Percentiles rank a stretch among this genome's conserved stretches.
phyloP scores from a whole-genome alignment of 2,888 invertebrate species.

The Agrilus biguttatus region DNA sequence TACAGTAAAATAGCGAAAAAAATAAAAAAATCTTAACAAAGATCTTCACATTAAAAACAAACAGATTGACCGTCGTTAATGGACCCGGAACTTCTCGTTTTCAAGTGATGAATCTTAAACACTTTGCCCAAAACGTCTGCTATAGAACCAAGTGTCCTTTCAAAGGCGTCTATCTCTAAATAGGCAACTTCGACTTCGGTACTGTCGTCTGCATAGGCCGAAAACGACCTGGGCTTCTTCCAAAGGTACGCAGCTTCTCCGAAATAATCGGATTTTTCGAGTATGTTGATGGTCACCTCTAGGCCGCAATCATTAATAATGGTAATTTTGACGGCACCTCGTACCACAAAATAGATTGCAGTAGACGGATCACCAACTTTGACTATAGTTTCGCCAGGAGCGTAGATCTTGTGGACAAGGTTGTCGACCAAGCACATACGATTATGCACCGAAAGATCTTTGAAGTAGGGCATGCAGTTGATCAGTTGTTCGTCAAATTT shows the following conservation, averaged over 20 bases:
- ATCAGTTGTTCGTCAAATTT: conserved; percentile 85
- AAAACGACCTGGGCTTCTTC: conserved; percentile 84
- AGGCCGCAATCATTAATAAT: conserved; percentile 63
- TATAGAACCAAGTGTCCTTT: conserved; percentile 72
- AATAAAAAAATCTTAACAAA: no score
- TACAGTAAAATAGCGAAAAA: no score
- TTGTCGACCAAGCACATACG: conserved; percentile 90
- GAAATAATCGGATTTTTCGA: conserved; percentile 65
- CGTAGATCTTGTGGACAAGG: conserved; percentile 53
- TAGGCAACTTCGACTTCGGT: conserved; percentile 77
- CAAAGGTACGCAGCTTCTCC: conserved; percentile 88
- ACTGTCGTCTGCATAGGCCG: conserved; percentile 50
- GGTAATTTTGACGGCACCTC: conserved; percentile 68
- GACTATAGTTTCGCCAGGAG: conserved; percentile 68
- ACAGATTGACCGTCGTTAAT: no score
- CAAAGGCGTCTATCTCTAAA: conserved; percentile 88
- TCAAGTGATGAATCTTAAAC: no score
- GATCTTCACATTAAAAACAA: no score
- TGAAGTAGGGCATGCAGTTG: conserved; percentile 82
- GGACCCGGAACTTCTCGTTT: no score
- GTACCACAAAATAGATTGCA: conserved; percentile 91
- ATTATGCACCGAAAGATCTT: conserved; percentile 79
- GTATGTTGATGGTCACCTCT: conserved; percentile 49
- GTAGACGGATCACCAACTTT: conserved; percentile 79
- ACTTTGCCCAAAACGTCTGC: no score